Base-by-base conservation (phyloP, 2,797 vertebrate genomes). In the Pitangus sulphuratus region DNA sequence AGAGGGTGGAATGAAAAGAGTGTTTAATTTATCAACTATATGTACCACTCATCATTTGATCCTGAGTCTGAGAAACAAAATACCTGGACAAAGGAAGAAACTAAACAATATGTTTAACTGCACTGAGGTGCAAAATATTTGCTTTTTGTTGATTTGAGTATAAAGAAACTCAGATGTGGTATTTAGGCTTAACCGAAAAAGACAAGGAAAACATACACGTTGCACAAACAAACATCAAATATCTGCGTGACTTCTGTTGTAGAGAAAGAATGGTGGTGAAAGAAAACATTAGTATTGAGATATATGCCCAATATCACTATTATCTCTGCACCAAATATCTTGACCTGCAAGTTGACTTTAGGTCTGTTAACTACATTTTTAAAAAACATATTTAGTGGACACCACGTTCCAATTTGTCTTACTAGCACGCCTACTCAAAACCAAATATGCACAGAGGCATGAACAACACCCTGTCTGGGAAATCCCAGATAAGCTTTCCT, bases 61-160 rank as follows among this genome's bases (percentile, higher is more conserved):
- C 35, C 35, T 35, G 28, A 87, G 45, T 68, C 51, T 39, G 81
- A 91, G 81, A 84, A 92, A 65, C 69, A 89, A 93, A 77, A 81
- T 68, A 50, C 19, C 57, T 85, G 15, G 71, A 48, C 30, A 75
- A 35, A 35, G 64, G 75, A 92, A 95, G 66, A 84, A 93, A 91
- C 68, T 35, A 92, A 94, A 95, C 51, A 75, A 87, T 45, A 93
- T 60, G 85, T 47, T 58, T 71, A 70, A 82, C 69, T 81, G 74
- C 75, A 95, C 58, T 85, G 94, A 97, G 86, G 86, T 95, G 90
- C 69, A 96, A 96, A 97, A 65, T 71, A 94, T 64, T 91, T 82
- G 56, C 15, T 94, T 77, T 93, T 91, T 95, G 84, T 92, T 87
- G 84, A 48, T 91, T 87, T 85, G 84, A 84, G 88, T 94, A 76